phyloP scores from a whole-genome alignment of 1,140 invertebrate species.

The Formica exsecta region DNA sequence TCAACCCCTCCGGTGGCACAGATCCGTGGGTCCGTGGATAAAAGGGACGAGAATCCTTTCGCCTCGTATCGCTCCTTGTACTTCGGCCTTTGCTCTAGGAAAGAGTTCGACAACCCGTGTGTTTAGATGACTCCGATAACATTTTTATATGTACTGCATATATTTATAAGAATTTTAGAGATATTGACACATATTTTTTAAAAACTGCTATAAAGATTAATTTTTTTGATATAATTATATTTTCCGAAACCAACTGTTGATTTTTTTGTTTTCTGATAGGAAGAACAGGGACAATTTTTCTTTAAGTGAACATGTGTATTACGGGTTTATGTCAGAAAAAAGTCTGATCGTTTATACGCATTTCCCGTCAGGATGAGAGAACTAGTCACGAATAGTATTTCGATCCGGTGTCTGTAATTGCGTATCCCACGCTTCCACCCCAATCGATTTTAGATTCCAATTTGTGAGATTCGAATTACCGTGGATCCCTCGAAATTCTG shows the following conservation, averaged over 20 bases:
- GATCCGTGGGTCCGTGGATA: constrained; percentile 77
- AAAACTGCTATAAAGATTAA: background rate
- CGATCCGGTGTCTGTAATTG: background rate
- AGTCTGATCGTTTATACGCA: background rate
- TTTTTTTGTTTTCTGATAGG: background rate
- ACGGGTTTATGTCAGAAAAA: background rate
- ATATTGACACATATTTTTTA: background rate
- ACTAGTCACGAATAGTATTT: constrained; percentile 16
- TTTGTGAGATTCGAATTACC: constrained; percentile 39
- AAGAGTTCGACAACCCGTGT: constrained; percentile 66
- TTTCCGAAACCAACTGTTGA: background rate
- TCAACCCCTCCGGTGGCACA: constrained; percentile 79
- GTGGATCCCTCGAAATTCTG: constrained; percentile 19
- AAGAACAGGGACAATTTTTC: background rate
- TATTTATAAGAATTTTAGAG: background rate
- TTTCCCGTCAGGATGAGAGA: background rate
- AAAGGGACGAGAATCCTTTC: constrained; percentile 81
- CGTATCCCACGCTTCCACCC: background rate
- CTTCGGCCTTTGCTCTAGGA: constrained; percentile 58
- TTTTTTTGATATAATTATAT: background rate
- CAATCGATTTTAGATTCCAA: background rate
- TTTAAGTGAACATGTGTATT: background rate
- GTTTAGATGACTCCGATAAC: background rate
- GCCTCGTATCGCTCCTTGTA: constrained; percentile 75
- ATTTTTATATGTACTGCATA: background rate